phyloP scores from a whole-genome alignment of 2,113 vertebrate species.

The Hemiprocne comata region DNA sequence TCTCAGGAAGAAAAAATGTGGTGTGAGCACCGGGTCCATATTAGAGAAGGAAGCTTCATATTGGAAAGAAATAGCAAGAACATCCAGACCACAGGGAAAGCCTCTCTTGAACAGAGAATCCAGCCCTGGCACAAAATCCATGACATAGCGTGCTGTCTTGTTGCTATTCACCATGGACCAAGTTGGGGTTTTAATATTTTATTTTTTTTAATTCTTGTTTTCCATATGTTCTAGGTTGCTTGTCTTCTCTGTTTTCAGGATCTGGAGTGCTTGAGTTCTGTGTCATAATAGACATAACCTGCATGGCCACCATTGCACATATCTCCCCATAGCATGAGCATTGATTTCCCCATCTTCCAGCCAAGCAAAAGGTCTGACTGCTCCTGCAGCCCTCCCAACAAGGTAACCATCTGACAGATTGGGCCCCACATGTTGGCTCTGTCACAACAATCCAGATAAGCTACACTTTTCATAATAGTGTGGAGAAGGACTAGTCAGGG shows the following conservation, averaged over 20 bases:
- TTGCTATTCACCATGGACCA: neutral
- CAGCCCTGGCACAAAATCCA: neutral
- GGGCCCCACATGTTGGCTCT: neutral
- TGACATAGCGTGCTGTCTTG: neutral
- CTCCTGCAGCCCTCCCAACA: neutral
- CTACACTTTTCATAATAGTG: neutral
- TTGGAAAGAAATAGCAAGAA: neutral
- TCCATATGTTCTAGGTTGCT: neutral
- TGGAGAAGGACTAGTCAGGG: neutral
- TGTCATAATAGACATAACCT: neutral
- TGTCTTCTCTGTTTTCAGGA: neutral
- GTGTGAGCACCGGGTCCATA: neutral
- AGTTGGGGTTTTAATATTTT: neutral
- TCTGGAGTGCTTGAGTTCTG: neutral
- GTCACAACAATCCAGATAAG: neutral
- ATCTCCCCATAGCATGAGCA: neutral
- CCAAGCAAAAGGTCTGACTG: neutral
- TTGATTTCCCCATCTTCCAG: neutral
- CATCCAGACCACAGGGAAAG: neutral
- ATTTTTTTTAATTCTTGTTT: neutral
- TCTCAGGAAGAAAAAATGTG: neutral
- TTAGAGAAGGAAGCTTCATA: neutral
- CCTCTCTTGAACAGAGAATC: neutral
- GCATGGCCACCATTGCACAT: accelerated
- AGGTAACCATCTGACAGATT: neutral